These are phyloP conservation scores for Trichechus manatus DNA, from an alignment of 2,113 vertebrate species.

Conservation along the genomic window DNA sequence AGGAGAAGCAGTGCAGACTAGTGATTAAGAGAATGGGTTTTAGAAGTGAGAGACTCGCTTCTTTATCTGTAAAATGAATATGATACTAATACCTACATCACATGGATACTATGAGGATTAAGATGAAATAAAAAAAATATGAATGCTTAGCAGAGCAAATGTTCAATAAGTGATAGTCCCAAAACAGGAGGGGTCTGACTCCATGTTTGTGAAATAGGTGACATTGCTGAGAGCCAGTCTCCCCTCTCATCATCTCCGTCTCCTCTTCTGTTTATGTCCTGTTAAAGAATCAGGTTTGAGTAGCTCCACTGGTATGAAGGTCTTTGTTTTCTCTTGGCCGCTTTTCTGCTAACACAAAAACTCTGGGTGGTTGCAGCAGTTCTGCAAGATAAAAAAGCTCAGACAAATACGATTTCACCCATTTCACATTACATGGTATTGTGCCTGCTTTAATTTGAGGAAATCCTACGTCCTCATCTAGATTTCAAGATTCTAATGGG, in stretches of 20 bases:
- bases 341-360: background rate
- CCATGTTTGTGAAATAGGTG: background rate
- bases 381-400: background rate
- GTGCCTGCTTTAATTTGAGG: background rate
- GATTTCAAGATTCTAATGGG: background rate
- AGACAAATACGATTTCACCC: background rate
- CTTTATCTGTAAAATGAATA: background rate
- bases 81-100: background rate
- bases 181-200: background rate
- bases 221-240: background rate
- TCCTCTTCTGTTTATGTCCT: background rate
- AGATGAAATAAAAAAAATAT: background rate
- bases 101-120: background rate
- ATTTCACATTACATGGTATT: background rate
- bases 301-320: background rate
- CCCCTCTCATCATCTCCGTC: rapidly evolving
- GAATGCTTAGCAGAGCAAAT: background rate
- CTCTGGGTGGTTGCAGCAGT: rapidly evolving
- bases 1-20: background rate
- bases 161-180: background rate
- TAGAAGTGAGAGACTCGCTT: background rate
- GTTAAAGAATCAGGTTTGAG: background rate
- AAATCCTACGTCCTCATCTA: background rate
- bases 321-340: background rate
- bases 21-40: background rate